Evolutionary conservation across 2,888 invertebrate genomes (phyloP).

Genomic region (Diplazon laetatorius): DNA sequence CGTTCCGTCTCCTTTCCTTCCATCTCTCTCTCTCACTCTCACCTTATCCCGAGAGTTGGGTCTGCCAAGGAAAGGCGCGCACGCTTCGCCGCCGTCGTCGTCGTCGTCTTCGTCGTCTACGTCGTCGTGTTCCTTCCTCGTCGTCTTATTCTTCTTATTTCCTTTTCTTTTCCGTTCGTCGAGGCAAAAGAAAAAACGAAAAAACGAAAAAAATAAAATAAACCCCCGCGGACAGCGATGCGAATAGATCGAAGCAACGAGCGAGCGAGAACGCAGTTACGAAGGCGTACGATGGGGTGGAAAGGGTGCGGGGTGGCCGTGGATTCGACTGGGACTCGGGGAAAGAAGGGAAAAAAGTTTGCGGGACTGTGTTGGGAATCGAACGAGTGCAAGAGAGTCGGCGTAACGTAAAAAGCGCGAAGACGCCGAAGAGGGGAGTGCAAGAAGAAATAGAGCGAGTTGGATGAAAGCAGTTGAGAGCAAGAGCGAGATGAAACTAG

Average conservation of each 20-base stretch:
- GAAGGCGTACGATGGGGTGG: conserved; percentile 59
- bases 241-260: conserved; percentile 64
- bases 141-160: conserved; percentile 73
- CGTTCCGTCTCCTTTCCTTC: conserved; percentile 42
- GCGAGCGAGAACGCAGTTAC: conserved; percentile 63
- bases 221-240: conserved; percentile 64
- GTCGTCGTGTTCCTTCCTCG: conserved; percentile 70
- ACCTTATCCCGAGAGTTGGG: conserved; percentile 52
- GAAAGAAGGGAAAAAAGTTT: conserved; percentile 47
- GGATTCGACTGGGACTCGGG: conserved; percentile 32
- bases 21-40: conserved; percentile 54
- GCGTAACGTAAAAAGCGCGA: conserved; percentile 55
- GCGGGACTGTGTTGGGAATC: conserved; percentile 47
- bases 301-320: conserved; percentile 42
- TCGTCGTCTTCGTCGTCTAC: conserved; percentile 72
- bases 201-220: too few species aligned
- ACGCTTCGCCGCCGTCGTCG: conserved; percentile 80
- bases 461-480: conserved; percentile 28
- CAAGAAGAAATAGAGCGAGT: conserved; percentile 25
- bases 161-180: conserved; percentile 52
- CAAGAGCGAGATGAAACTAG: conserved; percentile 55
- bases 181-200: too few species aligned
- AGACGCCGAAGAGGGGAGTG: conserved; percentile 36
- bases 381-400: conserved; percentile 52
- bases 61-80: conserved; percentile 81